Base-by-base conservation (phyloP, 2,888 invertebrate species). In the Calliphora vomitoria region DNA sequence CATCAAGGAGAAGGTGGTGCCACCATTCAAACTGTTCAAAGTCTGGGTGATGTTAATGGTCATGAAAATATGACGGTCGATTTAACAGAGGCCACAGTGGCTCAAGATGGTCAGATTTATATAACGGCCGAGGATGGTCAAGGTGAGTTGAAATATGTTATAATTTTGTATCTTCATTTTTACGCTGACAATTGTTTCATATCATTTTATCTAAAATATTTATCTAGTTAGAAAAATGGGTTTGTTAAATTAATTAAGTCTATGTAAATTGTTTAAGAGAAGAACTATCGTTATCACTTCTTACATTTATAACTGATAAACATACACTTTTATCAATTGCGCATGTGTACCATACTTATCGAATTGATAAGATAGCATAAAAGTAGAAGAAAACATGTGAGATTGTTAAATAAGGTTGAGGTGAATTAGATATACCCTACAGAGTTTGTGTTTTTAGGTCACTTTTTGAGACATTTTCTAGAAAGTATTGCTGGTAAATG, bases 71-170 rank as follows among this genome's bases (percentile, higher is more conserved):
- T 98, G 92, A 96, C 97, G 58, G 97, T 98, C 58, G 98, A 98
- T 94, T 95, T 98, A 91, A 97, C 98, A n/a, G 98, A 98, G 94
- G 98, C 98, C 88, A 97, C 98, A 83, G 95, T 98, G 90, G 97
- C 97, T 92, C 98, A 97, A 93, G 98, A 98, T 93, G 98, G 98
- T 10, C 98, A 98, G 94, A 96, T 99, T 92, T 98, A 98, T 91
- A 96, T 99, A 91, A 98, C 98, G 79, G 97, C 98, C 85, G 98
- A 98, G 94, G 98, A 98, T 94, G 98, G 98, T 83, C 98, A 98
- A 94, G 97, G 97, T 97, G 94, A 94, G 85, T 50, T 18, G 8
- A 18, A 64, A 68, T 31, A 74, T 15, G 44, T 13, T 41, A 18
- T 62, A 62, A 25, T 62, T 62, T 18, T 10, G 3, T 47, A 4